These are phyloP conservation scores for Cebus imitator DNA, from an alignment of 2,113 vertebrate species.

Conservation along the genomic window DNA sequence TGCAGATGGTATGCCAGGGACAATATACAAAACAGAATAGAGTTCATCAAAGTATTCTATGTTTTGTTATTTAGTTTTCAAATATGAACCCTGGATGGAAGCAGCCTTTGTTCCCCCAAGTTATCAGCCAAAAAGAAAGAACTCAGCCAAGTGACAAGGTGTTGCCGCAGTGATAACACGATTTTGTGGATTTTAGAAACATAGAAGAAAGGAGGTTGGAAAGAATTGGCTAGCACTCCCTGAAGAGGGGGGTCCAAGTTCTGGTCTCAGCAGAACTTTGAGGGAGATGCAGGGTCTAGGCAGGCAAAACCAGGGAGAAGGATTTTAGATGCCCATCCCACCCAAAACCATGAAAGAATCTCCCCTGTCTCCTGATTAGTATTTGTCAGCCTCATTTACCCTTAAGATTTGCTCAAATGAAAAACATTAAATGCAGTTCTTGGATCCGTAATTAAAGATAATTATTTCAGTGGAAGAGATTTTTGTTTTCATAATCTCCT, in stretches of 20 bases:
- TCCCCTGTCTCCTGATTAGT: background rate
- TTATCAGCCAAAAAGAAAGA: background rate
- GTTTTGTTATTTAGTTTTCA: background rate
- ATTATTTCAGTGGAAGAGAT: constrained; percentile 43
- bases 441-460: constrained; percentile 31
- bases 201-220: background rate
- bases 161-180: accelerated
- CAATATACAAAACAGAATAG: accelerated
- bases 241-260: background rate
- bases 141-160: background rate
- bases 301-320: too few relatives aligned
- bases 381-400: background rate
- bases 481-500: constrained; percentile 55
- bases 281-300: background rate
- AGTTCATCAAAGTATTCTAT: accelerated
- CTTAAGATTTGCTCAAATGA: background rate
- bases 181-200: background rate
- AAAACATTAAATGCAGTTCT: background rate
- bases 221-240: accelerated
- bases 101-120: background rate
- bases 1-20: background rate
- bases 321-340: background rate
- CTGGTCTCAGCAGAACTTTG: background rate
- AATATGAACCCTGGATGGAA: background rate
- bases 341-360: background rate